phyloP scores from a whole-genome alignment of 2,113 vertebrate species.

The Ailuropoda melanoleuca region DNA sequence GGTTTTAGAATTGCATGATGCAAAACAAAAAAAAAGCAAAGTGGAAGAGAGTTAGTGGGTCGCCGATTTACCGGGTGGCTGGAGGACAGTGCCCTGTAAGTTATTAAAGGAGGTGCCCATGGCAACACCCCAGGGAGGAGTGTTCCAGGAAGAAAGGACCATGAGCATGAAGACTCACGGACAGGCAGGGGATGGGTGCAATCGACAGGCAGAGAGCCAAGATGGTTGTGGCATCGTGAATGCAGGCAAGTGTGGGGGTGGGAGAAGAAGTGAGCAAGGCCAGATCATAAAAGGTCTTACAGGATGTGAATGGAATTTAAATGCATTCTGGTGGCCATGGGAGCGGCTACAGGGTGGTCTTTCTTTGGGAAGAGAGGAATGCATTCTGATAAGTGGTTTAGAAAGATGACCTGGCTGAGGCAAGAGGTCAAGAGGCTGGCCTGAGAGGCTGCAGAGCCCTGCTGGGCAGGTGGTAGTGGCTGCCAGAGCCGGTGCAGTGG shows the following conservation, averaged over 20 bases:
- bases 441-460: not conserved
- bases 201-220: not conserved
- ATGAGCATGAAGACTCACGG: not conserved
- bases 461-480: not conserved
- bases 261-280: not conserved
- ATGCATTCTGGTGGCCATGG: rapidly evolving
- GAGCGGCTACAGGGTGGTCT: not conserved
- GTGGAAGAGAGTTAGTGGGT: not conserved
- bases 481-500: too few relatives aligned
- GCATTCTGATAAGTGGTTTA: not conserved
- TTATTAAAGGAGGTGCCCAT: not conserved
- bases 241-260: rapidly evolving
- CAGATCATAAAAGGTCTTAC: not conserved
- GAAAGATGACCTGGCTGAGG: not conserved
- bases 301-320: not conserved
- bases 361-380: not conserved
- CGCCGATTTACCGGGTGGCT: not conserved
- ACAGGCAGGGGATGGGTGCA: not conserved
- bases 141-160: not conserved
- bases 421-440: too few relatives aligned
- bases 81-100: not conserved
- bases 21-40: not conserved
- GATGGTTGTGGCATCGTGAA: not conserved
- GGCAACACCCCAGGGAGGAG: not conserved
- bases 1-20: not conserved